Conservation (phyloP, 1,140 invertebrate genomes). For the Littorina saxatilis region DNA sequence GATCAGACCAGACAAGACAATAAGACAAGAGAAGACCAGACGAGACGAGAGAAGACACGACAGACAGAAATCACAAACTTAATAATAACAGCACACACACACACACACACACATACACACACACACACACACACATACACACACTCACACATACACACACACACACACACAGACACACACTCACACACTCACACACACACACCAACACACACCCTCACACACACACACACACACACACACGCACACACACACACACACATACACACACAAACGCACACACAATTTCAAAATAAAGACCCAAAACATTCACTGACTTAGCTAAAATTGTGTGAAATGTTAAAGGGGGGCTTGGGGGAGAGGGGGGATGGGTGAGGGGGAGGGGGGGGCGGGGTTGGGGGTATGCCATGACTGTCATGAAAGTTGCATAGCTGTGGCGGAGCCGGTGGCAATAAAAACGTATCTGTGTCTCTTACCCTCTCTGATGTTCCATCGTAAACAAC, state of each 20-base stretch:
- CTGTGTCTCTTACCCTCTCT: too few species aligned
- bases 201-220: not conserved
- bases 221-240: slow-evolving; percentile 21
- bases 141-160: slow-evolving; percentile 21
- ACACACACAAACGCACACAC: slow-evolving; percentile 19
- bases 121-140: slow-evolving; percentile 21
- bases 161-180: slow-evolving; percentile 28
- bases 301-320: too few species aligned
- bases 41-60: not conserved
- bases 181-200: slow-evolving; percentile 21
- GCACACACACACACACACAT: slow-evolving; percentile 39
- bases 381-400: too few species aligned
- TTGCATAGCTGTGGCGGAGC: too few species aligned
- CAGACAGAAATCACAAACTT: not conserved
- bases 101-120: slow-evolving; percentile 6
- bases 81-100: too few species aligned
- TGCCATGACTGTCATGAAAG: too few species aligned
- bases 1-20: too few species aligned
- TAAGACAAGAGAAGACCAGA: not conserved
- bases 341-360: too few species aligned
- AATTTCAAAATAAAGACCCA: not conserved
- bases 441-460: too few species aligned
- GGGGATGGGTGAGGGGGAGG: too few species aligned
- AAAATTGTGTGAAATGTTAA: too few species aligned
- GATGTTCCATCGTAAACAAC: too few species aligned